phyloP scores from a whole-genome alignment of 2,797 vertebrate genomes.

The Macroramphosus scolopax region DNA sequence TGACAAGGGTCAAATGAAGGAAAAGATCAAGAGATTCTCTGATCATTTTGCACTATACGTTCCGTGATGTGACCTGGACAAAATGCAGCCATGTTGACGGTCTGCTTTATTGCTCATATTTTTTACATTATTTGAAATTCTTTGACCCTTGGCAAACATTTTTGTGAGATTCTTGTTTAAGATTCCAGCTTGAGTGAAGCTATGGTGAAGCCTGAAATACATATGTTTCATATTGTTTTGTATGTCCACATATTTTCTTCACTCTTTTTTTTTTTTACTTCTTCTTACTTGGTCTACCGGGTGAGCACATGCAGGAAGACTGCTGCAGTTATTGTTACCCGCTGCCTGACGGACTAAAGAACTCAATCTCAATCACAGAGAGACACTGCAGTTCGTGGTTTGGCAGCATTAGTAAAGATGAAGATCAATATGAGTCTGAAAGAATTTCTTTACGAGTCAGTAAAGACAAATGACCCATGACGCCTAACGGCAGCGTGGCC shows the following conservation, averaged over 20 bases:
- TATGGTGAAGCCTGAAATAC: slow-evolving; percentile 55
- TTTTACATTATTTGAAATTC: slow-evolving; percentile 29
- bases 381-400: slow-evolving; percentile 34
- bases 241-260: slow-evolving; percentile 61
- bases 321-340: slow-evolving; percentile 51
- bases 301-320: slow-evolving; percentile 43
- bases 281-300: slow-evolving; percentile 48
- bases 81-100: slow-evolving; percentile 19
- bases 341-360: slow-evolving; percentile 38
- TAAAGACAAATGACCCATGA: slow-evolving; percentile 22
- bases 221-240: slow-evolving; percentile 64
- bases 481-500: slow-evolving; percentile 34
- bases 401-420: slow-evolving; percentile 26
- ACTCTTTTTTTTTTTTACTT: slow-evolving; percentile 24
- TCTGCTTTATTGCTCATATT: slow-evolving; percentile 30
- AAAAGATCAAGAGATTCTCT: slow-evolving; percentile 24
- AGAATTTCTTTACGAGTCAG: slow-evolving; percentile 15
- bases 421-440: slow-evolving; percentile 20
- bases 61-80: slow-evolving; percentile 52
- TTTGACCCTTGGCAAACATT: slow-evolving; percentile 38
- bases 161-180: too few relatives aligned
- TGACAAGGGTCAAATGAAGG: slow-evolving; percentile 45
- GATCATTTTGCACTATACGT: slow-evolving; percentile 61
- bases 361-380: slow-evolving; percentile 21
- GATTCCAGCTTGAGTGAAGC: slow-evolving; percentile 53